Conservation (phyloP, 2,888 invertebrate genomes). For the Sclerodermus sp. region DNA sequence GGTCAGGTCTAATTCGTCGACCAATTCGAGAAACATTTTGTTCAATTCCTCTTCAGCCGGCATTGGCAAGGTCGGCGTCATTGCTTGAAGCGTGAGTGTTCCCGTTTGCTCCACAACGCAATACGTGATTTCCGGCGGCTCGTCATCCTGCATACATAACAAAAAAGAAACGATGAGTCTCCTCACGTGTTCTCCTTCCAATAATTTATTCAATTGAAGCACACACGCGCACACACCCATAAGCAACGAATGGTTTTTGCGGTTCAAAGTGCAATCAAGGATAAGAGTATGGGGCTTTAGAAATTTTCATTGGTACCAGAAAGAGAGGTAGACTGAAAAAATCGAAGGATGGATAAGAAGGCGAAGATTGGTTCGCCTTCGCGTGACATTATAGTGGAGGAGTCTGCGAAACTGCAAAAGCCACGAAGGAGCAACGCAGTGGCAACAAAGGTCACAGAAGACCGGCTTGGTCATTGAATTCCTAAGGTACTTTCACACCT, state of each 20-base stretch:
- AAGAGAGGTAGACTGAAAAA: no score
- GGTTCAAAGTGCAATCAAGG: no score
- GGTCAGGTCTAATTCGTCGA: slow-evolving; percentile 92
- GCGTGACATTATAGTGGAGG: no score
- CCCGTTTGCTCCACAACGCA: slow-evolving; percentile 91
- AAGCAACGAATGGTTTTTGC: no score
- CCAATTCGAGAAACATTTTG: slow-evolving; percentile 90
- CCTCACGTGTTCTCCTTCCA: no score
- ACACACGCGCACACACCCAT: no score
- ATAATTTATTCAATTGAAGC: no score
- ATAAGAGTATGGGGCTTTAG: no score
- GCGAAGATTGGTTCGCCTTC: no score
- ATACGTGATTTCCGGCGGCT: slow-evolving; percentile 93
- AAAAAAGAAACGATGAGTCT: slow-evolving; percentile 15
- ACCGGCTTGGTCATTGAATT: slow-evolving; percentile 47
- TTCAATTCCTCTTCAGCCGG: slow-evolving; percentile 91
- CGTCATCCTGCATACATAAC: slow-evolving; percentile 74
- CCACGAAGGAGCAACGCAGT: no score
- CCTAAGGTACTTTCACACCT: slow-evolving; percentile 54
- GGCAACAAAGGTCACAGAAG: slow-evolving; percentile 45
- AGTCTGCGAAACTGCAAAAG: slow-evolving; percentile 21
- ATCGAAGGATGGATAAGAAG: no score
- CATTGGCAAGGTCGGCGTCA: slow-evolving; percentile 92
- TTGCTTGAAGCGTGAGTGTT: slow-evolving; percentile 80
- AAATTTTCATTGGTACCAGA: no score